Base-by-base conservation (phyloP, 2,888 invertebrate genomes). In the Acanthacorydalis orientalis region DNA sequence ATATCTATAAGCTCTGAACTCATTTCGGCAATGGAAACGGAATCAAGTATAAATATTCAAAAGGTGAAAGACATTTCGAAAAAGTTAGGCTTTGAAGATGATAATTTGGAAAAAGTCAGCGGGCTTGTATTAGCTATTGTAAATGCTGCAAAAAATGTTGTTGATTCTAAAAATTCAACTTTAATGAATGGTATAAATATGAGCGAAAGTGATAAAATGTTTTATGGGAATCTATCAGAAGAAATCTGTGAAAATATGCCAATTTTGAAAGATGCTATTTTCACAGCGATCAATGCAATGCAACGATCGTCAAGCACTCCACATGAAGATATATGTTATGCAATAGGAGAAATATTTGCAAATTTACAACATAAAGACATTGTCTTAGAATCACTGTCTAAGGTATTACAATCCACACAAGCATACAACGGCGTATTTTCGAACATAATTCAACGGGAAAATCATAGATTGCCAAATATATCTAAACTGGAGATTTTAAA, bases 301-400 rank as follows among this genome's bases (percentile, higher is more conserved):
- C 65, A 65, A 56, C 60, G 58, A 49, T 56, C 64, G 38, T 65
- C 67, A 1, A 60, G 62, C 51, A 65, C 66, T 56, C 64, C 65
- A 51, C 12, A 43, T 12, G 51, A 63, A 11, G 54, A 64, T n/a
- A 65, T 64, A 31, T 46, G 66, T 34, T 56, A 61, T 44, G 58
- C 63, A 4, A 56, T 66, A 12, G 61, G 60, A 2, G 61, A 61
- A 31, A 60, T 64, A 32, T 50, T 67, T 23, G 52, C 56, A 6
- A 62, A 63, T 44, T 52, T 64, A 38, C 57, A 59, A 43, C 57
- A 58, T 16, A 59, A 64, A 37, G 53, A 53, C 4, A 55, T 55
- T 47, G 50, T 61, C 15, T 49, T 64, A 11, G 53, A 55, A 12
- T 64, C 67, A 53, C 49, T 66, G 12, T 56, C 61, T 15, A 51